phyloP scores from a whole-genome alignment of 2,797 vertebrate species.

The Emydoidea blandingii region DNA sequence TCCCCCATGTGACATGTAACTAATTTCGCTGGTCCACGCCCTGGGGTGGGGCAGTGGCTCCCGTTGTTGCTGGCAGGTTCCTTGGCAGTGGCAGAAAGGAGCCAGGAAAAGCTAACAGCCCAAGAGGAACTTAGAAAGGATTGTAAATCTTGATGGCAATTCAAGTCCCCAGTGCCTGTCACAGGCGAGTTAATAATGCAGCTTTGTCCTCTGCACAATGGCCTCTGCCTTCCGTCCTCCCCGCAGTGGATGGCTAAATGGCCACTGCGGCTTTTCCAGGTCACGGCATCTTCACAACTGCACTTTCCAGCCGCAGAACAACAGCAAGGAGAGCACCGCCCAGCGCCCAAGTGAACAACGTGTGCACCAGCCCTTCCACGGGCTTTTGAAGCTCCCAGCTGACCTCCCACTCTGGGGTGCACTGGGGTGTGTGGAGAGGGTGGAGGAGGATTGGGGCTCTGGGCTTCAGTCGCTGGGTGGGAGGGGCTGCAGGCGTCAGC shows the following conservation, averaged over 20 bases:
- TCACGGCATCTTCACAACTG: neutral
- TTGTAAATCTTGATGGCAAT: neutral
- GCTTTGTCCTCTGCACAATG: slow-evolving; percentile 38
- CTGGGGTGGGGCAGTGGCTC: neutral
- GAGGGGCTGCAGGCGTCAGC: too few species aligned
- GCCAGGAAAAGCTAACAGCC: neutral
- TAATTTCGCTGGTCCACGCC: neutral
- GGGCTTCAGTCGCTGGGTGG: too few species aligned
- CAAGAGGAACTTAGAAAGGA: neutral
- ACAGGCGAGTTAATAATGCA: neutral
- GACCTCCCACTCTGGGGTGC: neutral
- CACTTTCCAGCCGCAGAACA: neutral
- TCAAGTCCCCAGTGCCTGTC: neutral
- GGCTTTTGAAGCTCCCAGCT: neutral
- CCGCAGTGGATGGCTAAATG: neutral
- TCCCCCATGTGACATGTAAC: neutral
- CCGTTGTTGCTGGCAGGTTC: neutral
- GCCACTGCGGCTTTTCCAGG: slow-evolving; percentile 25
- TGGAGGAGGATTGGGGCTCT: too few species aligned
- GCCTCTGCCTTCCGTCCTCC: neutral
- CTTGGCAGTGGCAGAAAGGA: neutral
- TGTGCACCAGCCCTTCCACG: fast-evolving
- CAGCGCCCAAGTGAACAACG: neutral
- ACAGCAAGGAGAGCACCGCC: neutral
- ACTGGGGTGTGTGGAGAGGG: too few species aligned